Percentiles rank a stretch among this genome's conserved stretches.
Evolutionary conservation across 2,888 invertebrate genomes (phyloP).

Genomic region (Vandiemenella viatica): DNA sequence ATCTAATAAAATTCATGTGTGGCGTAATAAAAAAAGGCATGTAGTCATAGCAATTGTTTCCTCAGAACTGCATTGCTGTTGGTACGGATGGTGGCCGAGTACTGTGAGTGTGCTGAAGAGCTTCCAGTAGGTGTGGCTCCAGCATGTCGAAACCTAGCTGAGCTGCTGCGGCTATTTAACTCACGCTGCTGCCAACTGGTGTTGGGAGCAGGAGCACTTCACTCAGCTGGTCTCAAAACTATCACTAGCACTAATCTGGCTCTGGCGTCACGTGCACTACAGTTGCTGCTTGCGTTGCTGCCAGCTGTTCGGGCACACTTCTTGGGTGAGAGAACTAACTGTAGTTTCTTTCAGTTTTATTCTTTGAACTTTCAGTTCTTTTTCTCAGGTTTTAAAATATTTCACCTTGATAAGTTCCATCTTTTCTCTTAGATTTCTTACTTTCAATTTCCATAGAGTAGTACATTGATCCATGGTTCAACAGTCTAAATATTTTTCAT

Average conservation of each 20-base stretch:
- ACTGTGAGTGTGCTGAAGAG: constrained; percentile 64
- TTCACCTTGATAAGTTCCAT: too few relatives aligned
- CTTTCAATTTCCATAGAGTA: too few relatives aligned
- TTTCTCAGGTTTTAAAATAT: too few relatives aligned
- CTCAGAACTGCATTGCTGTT: constrained; percentile 63
- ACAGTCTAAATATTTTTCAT: too few relatives aligned
- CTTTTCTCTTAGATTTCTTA: too few relatives aligned
- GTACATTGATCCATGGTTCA: too few relatives aligned
- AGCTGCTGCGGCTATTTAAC: constrained; percentile 74
- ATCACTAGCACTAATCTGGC: constrained; percentile 91
- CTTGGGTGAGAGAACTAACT: constrained; percentile 29
- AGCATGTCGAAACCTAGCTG: constrained; percentile 71
- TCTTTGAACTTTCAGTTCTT: too few relatives aligned
- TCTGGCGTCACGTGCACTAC: constrained; percentile 66
- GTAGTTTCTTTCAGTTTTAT: too few relatives aligned
- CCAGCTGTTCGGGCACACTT: constrained; percentile 57
- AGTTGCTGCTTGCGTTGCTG: constrained; percentile 64
- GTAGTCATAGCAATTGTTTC: neutral
- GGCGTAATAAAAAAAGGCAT: neutral
- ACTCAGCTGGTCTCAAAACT: constrained; percentile 83
- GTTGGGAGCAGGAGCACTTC: constrained; percentile 89
- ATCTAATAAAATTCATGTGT: too few relatives aligned
- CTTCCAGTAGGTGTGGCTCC: constrained; percentile 65
- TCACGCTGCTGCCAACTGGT: constrained; percentile 85
- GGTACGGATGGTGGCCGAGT: constrained; percentile 81